Percentiles rank a stretch among this genome's conserved stretches.
These are phyloP conservation scores for Heloderma charlesbogerti DNA, from an alignment of 2,113 vertebrate species.

Conservation along the genomic window DNA sequence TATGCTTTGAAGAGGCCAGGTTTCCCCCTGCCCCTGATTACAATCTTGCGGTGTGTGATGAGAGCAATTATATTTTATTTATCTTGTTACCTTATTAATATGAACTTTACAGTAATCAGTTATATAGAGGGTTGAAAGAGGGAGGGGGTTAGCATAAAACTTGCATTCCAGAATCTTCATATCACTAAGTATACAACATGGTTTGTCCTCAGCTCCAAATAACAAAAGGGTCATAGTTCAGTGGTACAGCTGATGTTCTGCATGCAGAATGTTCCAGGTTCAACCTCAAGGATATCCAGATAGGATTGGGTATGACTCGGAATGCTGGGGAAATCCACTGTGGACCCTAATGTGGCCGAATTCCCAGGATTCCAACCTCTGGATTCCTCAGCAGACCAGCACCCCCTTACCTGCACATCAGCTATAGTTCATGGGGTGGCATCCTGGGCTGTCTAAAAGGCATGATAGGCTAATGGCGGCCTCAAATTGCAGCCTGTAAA, in stretches of 20 bases:
- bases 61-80: slow-evolving; percentile 31
- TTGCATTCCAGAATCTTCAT: neutral
- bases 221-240: neutral
- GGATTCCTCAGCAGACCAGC: no score
- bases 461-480: no score
- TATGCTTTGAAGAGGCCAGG: slow-evolving; percentile 1
- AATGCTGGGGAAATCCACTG: no score
- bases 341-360: no score
- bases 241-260: neutral
- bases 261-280: neutral
- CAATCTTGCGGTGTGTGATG: slow-evolving; percentile 8
- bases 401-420: no score
- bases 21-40: neutral
- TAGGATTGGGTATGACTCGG: neutral
- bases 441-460: no score
- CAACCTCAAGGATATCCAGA: neutral
- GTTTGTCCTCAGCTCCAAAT: neutral
- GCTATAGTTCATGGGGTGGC: no score
- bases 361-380: no score
- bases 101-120: slow-evolving; percentile 17
- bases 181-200: neutral
- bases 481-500: no score
- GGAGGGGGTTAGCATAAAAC: neutral
- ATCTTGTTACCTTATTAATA: slow-evolving; percentile 18
- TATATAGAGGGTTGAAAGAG: neutral